Evolutionary conservation across 2,113 vertebrate species (phyloP).

Genomic region (Panthera tigris): DNA sequence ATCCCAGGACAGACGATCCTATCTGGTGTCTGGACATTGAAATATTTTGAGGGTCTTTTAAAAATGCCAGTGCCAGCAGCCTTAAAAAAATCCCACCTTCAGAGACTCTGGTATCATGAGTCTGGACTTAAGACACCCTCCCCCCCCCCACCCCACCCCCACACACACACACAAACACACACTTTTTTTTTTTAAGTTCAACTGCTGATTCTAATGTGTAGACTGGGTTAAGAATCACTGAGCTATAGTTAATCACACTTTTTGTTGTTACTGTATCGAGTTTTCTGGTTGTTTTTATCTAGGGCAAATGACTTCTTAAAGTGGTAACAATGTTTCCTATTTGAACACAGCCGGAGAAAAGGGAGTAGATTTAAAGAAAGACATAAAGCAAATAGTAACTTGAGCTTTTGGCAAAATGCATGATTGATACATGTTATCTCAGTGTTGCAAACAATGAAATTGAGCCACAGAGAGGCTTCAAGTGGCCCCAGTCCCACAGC

Average conservation of each 20-base stretch:
- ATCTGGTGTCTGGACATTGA: neutral
- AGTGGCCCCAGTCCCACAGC: neutral
- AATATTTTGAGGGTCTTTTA: neutral
- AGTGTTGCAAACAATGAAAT: neutral
- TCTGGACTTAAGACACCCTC: neutral
- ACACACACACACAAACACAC: neutral
- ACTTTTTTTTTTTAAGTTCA: neutral
- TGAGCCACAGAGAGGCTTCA: neutral
- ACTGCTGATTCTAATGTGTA: neutral
- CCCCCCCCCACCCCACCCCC: neutral
- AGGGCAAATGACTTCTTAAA: neutral
- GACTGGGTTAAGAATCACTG: neutral
- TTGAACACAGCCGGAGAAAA: neutral
- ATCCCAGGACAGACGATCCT: neutral
- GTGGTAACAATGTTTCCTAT: constrained; percentile 46
- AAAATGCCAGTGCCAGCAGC: neutral
- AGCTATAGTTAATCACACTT: neutral
- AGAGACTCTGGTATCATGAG: neutral
- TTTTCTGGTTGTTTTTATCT: neutral
- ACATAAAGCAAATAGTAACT: neutral
- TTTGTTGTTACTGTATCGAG: constrained; percentile 1
- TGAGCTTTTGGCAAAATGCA: neutral
- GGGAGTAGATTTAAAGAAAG: neutral
- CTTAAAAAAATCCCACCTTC: neutral
- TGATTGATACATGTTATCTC: neutral